Conservation (phyloP, 2,113 vertebrate genomes). For the Gyps fulvus region DNA sequence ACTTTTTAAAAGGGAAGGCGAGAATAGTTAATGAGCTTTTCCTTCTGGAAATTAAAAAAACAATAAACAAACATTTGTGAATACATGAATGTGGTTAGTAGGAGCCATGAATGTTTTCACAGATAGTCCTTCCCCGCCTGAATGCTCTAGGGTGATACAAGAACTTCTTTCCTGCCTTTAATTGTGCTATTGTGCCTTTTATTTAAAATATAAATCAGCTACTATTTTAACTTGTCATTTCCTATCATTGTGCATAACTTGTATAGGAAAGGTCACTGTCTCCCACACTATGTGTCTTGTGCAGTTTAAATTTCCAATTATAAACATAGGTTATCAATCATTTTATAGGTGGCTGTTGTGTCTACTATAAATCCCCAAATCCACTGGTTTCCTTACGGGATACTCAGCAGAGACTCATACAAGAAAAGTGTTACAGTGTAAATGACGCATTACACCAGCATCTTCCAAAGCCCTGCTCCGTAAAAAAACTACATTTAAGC, state of each 20-base stretch:
- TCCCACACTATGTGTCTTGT: background rate
- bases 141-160: background rate
- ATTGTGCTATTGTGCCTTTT: background rate
- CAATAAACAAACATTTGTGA: background rate
- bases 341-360: background rate
- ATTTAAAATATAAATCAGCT: background rate
- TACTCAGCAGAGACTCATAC: background rate
- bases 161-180: background rate
- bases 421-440: background rate
- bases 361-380: background rate
- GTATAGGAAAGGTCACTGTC: background rate
- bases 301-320: background rate
- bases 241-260: background rate
- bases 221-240: background rate
- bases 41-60: background rate
- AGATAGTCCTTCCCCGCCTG: background rate
- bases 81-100: background rate
- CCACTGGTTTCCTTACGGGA: background rate
- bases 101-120: background rate
- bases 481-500: background rate
- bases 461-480: background rate
- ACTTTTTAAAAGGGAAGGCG: background rate
- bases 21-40: background rate
- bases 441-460: background rate
- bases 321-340: background rate